phyloP scores from a whole-genome alignment of 53 echinoderm and acorn worm species.

The Echinarachnius parma region DNA sequence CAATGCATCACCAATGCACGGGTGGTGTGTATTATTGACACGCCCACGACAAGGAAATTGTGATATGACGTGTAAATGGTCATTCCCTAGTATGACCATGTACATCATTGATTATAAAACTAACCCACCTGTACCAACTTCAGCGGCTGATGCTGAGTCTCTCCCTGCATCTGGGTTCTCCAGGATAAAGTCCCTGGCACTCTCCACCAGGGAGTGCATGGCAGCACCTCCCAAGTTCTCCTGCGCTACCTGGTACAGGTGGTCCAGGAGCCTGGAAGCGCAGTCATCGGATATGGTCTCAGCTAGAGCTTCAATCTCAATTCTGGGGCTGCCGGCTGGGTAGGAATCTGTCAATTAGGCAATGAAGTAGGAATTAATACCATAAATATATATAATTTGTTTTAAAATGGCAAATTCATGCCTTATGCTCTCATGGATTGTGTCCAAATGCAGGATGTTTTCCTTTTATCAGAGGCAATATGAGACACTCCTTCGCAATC shows the following conservation, averaged over 20 bases:
- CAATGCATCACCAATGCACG: no score
- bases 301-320: slow-evolving; percentile 56
- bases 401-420: no score
- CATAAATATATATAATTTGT: no score
- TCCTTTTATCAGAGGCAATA: no score
- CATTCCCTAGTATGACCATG: no score
- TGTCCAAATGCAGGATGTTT: neutral
- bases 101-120: no score
- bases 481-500: neutral
- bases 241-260: slow-evolving; percentile 55
- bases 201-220: slow-evolving; percentile 60
- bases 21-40: no score
- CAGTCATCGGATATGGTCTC: slow-evolving; percentile 37
- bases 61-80: no score
- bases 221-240: slow-evolving; percentile 58
- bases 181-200: slow-evolving; percentile 55
- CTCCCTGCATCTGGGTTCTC: neutral
- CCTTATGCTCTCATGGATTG: no score
- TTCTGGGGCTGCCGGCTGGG: slow-evolving; percentile 62
- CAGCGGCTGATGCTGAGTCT: no score
- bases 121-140: no score
- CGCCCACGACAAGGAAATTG: no score
- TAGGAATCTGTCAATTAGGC: slow-evolving; percentile 27
- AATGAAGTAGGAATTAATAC: neutral
- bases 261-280: slow-evolving; percentile 47